Evolutionary conservation across 2,888 invertebrate species (phyloP).

Genomic region (Heteropelma amictum): DNA sequence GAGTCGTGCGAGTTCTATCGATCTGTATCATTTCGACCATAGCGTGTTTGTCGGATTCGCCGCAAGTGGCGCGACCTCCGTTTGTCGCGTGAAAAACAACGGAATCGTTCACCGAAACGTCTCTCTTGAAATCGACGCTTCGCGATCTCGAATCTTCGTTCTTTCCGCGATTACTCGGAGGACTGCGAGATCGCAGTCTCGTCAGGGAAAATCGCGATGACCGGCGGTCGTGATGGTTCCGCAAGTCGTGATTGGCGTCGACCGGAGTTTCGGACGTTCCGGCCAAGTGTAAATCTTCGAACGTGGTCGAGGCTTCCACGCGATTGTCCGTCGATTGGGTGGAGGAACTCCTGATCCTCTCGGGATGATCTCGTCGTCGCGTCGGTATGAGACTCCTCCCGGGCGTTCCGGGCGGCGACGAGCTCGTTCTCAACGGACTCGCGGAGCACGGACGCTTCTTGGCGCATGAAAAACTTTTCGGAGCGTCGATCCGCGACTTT

Average conservation of each 20-base stretch:
- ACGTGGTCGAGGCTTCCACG: not conserved
- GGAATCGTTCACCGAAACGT: not conserved
- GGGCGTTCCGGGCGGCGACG: not conserved
- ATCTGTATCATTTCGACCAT: not conserved
- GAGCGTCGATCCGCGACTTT: not conserved
- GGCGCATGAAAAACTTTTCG: not conserved
- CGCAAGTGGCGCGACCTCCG: not conserved
- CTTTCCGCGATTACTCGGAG: not conserved
- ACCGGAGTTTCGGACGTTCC: constrained; percentile 5
- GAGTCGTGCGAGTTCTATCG: not conserved
- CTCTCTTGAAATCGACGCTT: not conserved
- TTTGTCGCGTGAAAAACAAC: not conserved
- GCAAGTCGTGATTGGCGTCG: not conserved
- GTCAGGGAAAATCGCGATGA: no score
- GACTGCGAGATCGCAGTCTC: not conserved
- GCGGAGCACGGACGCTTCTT: not conserved
- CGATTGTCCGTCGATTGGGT: constrained; percentile 20
- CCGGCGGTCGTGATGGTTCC: not conserved
- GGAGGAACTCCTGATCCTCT: constrained; percentile 8
- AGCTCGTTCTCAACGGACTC: not conserved
- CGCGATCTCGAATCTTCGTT: not conserved
- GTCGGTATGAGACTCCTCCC: constrained; percentile 17
- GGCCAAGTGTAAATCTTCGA: not conserved
- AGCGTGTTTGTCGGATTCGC: not conserved
- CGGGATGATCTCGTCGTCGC: not conserved